Percentiles rank a stretch among this genome's conserved stretches.
phyloP scores from a whole-genome alignment of 2,888 invertebrate genomes.

The Drosophila birchii region DNA sequence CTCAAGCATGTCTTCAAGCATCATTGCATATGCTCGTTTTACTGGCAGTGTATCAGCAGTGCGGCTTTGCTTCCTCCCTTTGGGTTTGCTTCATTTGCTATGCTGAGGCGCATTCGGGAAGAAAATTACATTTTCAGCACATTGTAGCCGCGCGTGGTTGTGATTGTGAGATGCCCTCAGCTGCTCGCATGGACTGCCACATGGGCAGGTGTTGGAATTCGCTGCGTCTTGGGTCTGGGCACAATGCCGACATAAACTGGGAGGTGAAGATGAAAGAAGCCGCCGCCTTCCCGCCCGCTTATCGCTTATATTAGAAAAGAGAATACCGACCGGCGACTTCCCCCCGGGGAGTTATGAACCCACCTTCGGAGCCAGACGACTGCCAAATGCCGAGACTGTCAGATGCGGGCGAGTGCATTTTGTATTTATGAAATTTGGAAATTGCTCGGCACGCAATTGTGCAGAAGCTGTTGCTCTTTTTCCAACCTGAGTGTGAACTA shows the following conservation, averaged over 20 bases:
- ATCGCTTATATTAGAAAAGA: conserved; percentile 28
- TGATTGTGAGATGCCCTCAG: conserved; percentile 23
- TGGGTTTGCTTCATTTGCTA: conserved; percentile 20
- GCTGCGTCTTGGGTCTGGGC: conserved; percentile 29
- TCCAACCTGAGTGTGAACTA: conserved; percentile 81
- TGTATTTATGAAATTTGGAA: conserved; percentile 71
- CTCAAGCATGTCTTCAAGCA: neutral
- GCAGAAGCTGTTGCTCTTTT: conserved; percentile 57
- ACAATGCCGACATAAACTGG: conserved; percentile 36
- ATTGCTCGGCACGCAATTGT: conserved; percentile 75
- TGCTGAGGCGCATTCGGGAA: conserved; percentile 21
- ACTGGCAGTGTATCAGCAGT: conserved; percentile 1
- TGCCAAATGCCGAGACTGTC: conserved; percentile 18
- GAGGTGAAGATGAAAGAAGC: conserved; percentile 34
- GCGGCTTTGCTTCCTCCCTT: conserved; percentile 2
- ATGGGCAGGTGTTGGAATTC: conserved; percentile 70
- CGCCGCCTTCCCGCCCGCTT: conserved; percentile 41
- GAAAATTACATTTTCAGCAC: conserved; percentile 55
- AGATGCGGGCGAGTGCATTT: conserved; percentile 75
- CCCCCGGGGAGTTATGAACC: conserved; percentile 14
- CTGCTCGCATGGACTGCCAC: conserved; percentile 26
- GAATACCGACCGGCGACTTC: conserved; percentile 3
- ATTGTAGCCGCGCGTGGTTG: conserved; percentile 29
- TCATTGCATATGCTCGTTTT: neutral
- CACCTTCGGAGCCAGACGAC: conserved; percentile 9